A percentile compares a stretch with the other conserved stretches of the same genome.
Evolutionary conservation across 2,888 invertebrate genomes (phyloP).

Genomic region (Luperina testacea): DNA sequence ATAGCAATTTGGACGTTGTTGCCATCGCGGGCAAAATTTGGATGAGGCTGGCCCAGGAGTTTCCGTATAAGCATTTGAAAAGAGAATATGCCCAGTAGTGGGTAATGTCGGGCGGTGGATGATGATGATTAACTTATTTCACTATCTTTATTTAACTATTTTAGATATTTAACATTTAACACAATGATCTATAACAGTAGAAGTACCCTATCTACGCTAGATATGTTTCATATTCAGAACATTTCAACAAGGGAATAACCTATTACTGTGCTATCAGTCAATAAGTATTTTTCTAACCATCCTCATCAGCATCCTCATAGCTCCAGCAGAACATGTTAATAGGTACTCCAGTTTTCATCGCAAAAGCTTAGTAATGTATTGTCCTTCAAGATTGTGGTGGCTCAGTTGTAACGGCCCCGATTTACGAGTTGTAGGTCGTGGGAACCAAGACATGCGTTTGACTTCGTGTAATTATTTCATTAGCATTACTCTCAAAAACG

Average conservation of each 20-base stretch:
- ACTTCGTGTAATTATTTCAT: no score
- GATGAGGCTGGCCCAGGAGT: no score
- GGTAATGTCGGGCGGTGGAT: no score
- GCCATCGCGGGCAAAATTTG: no score
- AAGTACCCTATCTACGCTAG: neutral
- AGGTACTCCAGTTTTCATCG: neutral
- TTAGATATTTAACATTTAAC: neutral
- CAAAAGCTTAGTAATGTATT: neutral
- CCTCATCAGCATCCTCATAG: neutral
- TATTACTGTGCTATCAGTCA: neutral
- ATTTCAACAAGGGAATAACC: slow-evolving; percentile 4
- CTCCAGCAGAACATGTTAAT: neutral
- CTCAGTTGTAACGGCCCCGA: no score
- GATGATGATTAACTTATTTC: no score
- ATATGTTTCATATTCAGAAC: neutral
- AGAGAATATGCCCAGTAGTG: no score
- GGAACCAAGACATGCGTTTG: no score
- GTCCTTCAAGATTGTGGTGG: neutral
- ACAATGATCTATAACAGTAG: neutral
- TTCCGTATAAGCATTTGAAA: no score
- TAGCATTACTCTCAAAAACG: no score
- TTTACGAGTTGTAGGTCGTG: no score
- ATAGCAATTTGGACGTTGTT: neutral
- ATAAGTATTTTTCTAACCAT: neutral
- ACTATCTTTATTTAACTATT: no score